Conservation (phyloP, 2,888 invertebrate species). For the Rotaria macrura region DNA sequence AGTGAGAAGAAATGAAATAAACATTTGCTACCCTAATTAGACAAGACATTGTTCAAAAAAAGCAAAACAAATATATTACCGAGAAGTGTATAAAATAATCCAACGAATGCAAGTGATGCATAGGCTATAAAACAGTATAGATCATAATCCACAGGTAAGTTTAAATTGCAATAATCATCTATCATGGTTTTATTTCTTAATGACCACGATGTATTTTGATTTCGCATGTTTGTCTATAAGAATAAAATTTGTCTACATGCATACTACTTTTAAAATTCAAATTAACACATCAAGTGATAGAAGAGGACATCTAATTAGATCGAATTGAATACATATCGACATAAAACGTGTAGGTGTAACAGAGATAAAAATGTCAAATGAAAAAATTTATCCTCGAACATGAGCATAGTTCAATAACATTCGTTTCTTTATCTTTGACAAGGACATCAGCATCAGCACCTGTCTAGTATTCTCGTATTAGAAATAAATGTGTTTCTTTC, state of each 20-base stretch:
- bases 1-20: background rate
- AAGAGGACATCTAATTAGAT: background rate
- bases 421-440: background rate
- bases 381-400: background rate
- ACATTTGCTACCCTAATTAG: too few relatives aligned
- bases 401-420: background rate
- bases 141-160: background rate
- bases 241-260: background rate
- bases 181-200: background rate
- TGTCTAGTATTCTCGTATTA: background rate
- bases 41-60: too few relatives aligned
- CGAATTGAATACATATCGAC: background rate
- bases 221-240: background rate
- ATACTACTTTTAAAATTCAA: too few relatives aligned
- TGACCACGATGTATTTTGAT: background rate
- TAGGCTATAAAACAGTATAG: background rate
- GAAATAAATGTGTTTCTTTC: background rate
- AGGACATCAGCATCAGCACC: background rate
- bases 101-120: background rate
- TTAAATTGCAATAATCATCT: background rate
- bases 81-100: slow-evolving; percentile 1
- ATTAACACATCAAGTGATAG: background rate
- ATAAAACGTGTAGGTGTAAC: background rate
- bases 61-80: background rate
- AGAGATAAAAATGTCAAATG: background rate